Evolutionary conservation across 1,140 invertebrate genomes (phyloP).

Genomic region (Drosophila orena): DNA sequence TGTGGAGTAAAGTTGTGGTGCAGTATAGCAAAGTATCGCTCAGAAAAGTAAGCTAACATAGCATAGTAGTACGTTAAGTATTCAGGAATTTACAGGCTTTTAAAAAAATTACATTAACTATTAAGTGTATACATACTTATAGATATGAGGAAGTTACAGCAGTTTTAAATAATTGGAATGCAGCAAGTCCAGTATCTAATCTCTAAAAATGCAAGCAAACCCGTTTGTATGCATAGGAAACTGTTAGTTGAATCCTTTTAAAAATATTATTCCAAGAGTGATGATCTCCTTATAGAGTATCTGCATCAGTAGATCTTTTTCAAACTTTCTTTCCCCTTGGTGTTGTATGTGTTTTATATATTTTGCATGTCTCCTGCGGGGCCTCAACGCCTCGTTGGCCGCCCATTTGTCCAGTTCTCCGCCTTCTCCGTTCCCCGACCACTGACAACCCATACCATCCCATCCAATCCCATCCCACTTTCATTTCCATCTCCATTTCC

Average conservation of each 20-base stretch:
- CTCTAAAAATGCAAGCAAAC: too few species aligned
- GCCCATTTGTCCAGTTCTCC: slow-evolving; percentile 42
- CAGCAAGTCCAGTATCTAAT: too few species aligned
- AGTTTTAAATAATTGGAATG: too few species aligned
- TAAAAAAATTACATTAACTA: too few species aligned
- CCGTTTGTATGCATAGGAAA: too few species aligned
- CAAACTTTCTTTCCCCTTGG: slow-evolving; percentile 14
- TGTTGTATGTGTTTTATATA: slow-evolving; percentile 32
- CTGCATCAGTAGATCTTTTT: not conserved
- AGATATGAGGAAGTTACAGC: too few species aligned
- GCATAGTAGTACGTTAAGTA: too few species aligned
- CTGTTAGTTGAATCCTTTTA: not conserved
- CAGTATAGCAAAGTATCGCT: too few species aligned
- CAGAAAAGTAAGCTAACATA: too few species aligned
- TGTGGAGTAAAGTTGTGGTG: too few species aligned
- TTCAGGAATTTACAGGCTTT: too few species aligned
- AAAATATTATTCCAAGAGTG: not conserved
- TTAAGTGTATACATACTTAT: too few species aligned
- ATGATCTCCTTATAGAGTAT: slow-evolving; percentile 4
- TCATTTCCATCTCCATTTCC: slow-evolving; percentile 27
- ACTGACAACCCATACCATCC: not conserved
- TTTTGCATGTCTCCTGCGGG: slow-evolving; percentile 47
- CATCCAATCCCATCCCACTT: slow-evolving; percentile 4
- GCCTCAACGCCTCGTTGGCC: slow-evolving; percentile 38
- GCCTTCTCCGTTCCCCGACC: slow-evolving; percentile 1